Evolutionary conservation across 2,797 vertebrate species (phyloP).

Genomic region (Phataginus tricuspis): DNA sequence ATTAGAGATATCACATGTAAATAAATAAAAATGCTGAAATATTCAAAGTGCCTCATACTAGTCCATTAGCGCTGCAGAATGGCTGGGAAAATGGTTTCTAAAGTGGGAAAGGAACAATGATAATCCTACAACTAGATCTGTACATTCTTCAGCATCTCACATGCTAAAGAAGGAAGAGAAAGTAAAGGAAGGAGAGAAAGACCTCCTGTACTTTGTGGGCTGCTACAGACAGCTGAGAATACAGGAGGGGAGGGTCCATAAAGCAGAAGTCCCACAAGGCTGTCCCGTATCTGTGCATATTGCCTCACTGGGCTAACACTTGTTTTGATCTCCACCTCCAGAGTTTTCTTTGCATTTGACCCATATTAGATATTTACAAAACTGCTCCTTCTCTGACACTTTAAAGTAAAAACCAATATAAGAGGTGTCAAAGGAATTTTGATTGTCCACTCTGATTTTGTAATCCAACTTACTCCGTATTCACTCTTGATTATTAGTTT

Average conservation of each 20-base stretch:
- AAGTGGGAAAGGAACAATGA: not conserved
- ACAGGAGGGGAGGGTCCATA: not conserved
- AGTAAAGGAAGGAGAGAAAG: not conserved
- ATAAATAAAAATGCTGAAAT: not conserved
- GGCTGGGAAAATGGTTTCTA: not conserved
- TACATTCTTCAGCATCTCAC: not conserved
- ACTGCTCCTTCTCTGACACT: not conserved
- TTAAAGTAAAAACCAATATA: not conserved
- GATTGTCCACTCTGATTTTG: not conserved
- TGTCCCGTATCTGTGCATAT: not conserved
- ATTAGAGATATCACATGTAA: not conserved
- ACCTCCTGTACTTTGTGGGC: not conserved
- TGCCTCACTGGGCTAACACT: not conserved
- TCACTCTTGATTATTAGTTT: not conserved
- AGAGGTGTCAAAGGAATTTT: not conserved
- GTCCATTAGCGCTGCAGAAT: not conserved
- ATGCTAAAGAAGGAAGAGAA: not conserved
- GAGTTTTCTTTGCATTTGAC: not conserved
- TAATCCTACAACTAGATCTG: not conserved
- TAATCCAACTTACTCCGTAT: not conserved
- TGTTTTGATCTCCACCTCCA: not conserved
- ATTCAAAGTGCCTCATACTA: not conserved
- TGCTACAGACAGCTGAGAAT: not conserved
- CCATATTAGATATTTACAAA: not conserved
- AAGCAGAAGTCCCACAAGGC: not conserved